A percentile compares a stretch with the other conserved stretches of the same genome.
Conservation (phyloP, 2,113 vertebrate species). For the Pseudolaguvia tuberculata region DNA sequence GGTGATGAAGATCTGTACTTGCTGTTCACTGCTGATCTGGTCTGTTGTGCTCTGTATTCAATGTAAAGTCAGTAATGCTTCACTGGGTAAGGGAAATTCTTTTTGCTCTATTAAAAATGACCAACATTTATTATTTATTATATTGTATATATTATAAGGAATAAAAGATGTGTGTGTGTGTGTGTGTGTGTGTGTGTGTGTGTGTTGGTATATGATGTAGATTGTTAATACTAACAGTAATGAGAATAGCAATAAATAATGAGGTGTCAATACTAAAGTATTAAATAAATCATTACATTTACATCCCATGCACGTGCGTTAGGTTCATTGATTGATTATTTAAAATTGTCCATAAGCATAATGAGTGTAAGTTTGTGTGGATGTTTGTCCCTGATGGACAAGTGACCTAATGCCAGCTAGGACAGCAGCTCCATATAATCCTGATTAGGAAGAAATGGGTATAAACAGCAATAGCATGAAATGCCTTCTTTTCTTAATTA, state of each 20-base stretch:
- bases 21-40: conserved; percentile 8
- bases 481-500: not conserved
- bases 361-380: too few relatives aligned
- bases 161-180: not conserved
- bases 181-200: not conserved
- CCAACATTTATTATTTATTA: not conserved
- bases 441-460: too few relatives aligned
- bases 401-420: too few relatives aligned
- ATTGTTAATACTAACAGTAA: not conserved
- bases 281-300: not conserved
- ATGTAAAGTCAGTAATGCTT: not conserved
- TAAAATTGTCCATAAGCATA: too few relatives aligned
- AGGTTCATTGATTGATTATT: too few relatives aligned
- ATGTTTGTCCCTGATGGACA: too few relatives aligned
- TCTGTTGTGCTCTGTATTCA: not conserved
- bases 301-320: too few relatives aligned
- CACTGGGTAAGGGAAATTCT: not conserved
- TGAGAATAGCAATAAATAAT: not conserved
- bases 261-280: not conserved
- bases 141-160: too few relatives aligned
- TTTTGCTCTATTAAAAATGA: not conserved
- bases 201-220: too few relatives aligned
- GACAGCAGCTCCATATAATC: too few relatives aligned
- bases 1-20: conserved; percentile 26
- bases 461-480: not conserved